Conservation (phyloP, 2,797 vertebrate genomes). For the Loris lydekkerianus region DNA sequence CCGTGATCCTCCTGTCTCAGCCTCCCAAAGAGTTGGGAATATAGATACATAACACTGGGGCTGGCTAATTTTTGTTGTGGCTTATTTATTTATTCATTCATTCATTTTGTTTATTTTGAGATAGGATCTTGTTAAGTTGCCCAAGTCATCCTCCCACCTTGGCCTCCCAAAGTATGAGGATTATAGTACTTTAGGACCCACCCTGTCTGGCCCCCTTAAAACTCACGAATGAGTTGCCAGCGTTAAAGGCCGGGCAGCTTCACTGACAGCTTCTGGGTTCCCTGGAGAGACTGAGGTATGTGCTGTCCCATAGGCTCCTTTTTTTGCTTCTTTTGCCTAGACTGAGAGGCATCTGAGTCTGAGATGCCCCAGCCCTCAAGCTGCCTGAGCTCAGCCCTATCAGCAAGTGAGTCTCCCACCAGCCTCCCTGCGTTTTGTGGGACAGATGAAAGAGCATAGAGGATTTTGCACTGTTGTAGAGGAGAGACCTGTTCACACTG, state of each 20-base stretch:
- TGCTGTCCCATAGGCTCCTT: neutral
- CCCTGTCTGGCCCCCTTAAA: neutral
- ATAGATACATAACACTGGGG: neutral
- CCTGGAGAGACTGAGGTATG: too few relatives aligned
- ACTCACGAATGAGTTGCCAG: fast-evolving
- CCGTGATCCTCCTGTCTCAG: neutral
- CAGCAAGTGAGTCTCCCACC: neutral
- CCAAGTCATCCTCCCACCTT: neutral
- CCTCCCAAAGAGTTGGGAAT: neutral
- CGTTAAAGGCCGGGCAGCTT: neutral
- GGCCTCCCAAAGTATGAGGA: neutral
- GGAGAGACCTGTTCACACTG: fast-evolving
- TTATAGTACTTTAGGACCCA: neutral
- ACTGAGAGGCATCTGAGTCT: fast-evolving
- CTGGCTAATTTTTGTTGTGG: neutral
- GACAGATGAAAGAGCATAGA: too few relatives aligned
- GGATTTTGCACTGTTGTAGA: fast-evolving
- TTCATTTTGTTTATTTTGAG: neutral
- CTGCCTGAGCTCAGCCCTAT: neutral
- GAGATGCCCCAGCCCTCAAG: fast-evolving
- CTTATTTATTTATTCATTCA: neutral
- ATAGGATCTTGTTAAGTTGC: neutral
- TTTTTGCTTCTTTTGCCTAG: neutral
- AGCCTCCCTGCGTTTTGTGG: fast-evolving
- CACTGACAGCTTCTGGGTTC: neutral